Conservation (phyloP, 2,797 vertebrate genomes). For the Neoniphon sammara region DNA sequence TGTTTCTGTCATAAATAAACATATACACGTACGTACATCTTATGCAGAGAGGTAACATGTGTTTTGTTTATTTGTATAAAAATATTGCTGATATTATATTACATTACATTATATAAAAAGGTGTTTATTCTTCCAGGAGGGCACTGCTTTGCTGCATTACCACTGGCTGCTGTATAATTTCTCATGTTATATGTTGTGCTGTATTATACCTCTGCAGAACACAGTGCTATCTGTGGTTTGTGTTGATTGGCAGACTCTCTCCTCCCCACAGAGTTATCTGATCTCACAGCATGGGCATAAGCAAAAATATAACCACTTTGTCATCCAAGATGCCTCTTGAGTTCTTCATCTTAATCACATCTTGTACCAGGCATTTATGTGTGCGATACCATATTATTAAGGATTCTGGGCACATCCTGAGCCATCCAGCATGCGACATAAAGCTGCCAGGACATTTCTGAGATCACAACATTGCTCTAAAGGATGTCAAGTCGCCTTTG, state of each 20-base stretch:
- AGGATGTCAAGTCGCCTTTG: conserved; percentile 28
- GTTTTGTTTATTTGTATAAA: no score
- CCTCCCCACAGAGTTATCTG: conserved; percentile 64
- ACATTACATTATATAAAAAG: no score
- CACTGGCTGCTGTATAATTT: conserved; percentile 1
- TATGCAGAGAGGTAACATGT: no score
- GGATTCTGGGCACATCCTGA: conserved; percentile 29
- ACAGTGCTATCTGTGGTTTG: conserved; percentile 38
- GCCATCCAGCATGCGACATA: not conserved
- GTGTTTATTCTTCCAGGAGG: no score
- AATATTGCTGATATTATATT: no score
- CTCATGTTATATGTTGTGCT: conserved; percentile 24
- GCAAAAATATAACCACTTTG: conserved; percentile 54
- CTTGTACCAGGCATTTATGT: conserved; percentile 44
- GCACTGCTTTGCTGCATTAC: not conserved
- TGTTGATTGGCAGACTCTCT: conserved; percentile 67
- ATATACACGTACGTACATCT: no score
- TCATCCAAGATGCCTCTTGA: conserved; percentile 63
- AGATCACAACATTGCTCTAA: not conserved
- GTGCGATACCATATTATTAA: conserved; percentile 46
- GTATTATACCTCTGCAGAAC: conserved; percentile 37
- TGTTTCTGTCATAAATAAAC: no score
- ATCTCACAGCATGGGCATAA: conserved; percentile 53
- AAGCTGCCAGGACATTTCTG: not conserved
- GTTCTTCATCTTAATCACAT: conserved; percentile 76